Evolutionary conservation across 2,888 invertebrate species (phyloP).

Genomic region (Limnephilus rhombicus): DNA sequence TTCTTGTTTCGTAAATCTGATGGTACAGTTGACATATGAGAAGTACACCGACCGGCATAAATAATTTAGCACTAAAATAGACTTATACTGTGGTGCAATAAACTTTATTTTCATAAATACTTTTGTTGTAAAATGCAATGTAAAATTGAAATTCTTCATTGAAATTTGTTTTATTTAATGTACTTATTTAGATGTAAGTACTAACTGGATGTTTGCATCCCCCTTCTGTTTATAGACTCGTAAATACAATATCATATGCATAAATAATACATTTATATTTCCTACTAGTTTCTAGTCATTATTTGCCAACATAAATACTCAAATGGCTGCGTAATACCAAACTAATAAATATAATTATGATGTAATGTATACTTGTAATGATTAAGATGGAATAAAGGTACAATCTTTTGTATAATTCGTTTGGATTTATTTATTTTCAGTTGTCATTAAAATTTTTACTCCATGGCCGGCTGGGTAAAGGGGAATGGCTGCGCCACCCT

Average conservation of each 20-base stretch:
- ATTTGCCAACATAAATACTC: constrained; percentile 38
- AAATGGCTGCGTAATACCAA: constrained; percentile 17
- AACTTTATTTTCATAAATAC: constrained; percentile 16
- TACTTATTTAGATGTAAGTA: neutral
- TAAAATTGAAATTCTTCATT: neutral
- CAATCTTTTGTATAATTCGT: constrained; percentile 29
- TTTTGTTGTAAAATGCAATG: neutral
- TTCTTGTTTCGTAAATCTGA: neutral
- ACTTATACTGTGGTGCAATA: neutral
- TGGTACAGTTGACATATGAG: neutral
- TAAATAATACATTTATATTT: constrained; percentile 18
- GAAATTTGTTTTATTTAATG: neutral
- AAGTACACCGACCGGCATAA: neutral
- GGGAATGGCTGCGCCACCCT: neutral
- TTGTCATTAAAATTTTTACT: neutral
- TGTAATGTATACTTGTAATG: constrained; percentile 43
- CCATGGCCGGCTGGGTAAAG: neutral
- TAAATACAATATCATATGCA: constrained; percentile 9
- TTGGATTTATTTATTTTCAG: neutral
- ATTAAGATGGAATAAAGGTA: constrained; percentile 38
- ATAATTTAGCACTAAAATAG: neutral
- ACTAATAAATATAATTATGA: constrained; percentile 30
- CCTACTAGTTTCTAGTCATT: constrained; percentile 31
- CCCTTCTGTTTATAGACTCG: neutral
- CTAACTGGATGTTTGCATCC: neutral